Conservation (phyloP, 2,888 invertebrate genomes). For the Boloria selene region DNA sequence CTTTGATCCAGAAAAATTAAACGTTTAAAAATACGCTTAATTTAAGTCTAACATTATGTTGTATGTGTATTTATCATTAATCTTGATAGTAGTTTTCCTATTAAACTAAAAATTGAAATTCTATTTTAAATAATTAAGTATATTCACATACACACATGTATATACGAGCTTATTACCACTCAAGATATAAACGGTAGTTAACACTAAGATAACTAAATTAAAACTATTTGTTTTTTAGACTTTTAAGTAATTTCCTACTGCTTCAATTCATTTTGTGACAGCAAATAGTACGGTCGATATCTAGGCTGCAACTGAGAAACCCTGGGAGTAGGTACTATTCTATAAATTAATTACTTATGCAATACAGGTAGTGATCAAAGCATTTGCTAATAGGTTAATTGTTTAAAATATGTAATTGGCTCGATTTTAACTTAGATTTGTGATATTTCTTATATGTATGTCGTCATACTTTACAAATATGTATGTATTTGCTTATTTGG, state of each 20-base stretch:
- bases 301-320: slow-evolving; percentile 23
- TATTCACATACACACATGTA: no score
- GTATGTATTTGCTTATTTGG: background rate
- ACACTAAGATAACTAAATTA: no score
- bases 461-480: background rate
- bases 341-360: background rate
- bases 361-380: background rate
- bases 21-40: no score
- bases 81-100: no score
- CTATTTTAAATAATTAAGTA: no score
- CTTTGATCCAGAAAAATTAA: no score
- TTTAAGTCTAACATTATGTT: no score
- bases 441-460: background rate
- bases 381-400: background rate
- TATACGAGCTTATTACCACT: no score
- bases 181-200: no score
- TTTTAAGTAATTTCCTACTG: background rate
- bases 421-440: background rate
- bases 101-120: no score
- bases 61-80: no score
- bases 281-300: slow-evolving; percentile 34
- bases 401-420: background rate
- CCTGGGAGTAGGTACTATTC: slow-evolving; percentile 8
- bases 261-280: slow-evolving; percentile 26
- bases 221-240: background rate